These are phyloP conservation scores for Pempheris klunzingeri DNA, from an alignment of 2,797 vertebrate species.

Conservation along the genomic window DNA sequence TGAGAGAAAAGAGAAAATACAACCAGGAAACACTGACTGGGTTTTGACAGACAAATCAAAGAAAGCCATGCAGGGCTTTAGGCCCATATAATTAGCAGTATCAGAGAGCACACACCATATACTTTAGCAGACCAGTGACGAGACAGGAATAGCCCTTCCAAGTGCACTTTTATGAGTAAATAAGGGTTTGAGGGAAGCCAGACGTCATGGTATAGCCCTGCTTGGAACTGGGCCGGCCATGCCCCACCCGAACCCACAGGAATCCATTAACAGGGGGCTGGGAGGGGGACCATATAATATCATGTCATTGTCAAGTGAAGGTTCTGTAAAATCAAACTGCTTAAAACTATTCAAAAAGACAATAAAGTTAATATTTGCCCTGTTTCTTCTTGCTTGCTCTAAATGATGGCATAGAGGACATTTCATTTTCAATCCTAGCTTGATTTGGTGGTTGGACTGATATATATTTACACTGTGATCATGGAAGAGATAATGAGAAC, in stretches of 20 bases:
- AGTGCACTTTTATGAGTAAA: slow-evolving; percentile 82
- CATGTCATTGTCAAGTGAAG: background rate
- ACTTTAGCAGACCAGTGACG: slow-evolving; percentile 77
- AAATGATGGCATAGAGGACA: background rate
- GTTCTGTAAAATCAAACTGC: background rate
- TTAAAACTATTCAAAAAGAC: background rate
- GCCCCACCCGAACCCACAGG: slow-evolving; percentile 76
- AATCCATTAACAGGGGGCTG: slow-evolving; percentile 39
- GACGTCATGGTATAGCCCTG: slow-evolving; percentile 64
- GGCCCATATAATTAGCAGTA: slow-evolving; percentile 81
- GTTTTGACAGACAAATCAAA: slow-evolving; percentile 56
- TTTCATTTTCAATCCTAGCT: slow-evolving; percentile 9
- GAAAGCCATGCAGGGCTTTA: slow-evolving; percentile 26
- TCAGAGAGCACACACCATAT: slow-evolving; percentile 73
- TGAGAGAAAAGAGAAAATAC: slow-evolving; percentile 29
- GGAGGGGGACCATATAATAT: background rate
- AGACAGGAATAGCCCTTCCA: slow-evolving; percentile 80
- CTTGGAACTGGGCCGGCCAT: slow-evolving; percentile 46
- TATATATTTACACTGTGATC: background rate
- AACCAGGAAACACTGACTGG: slow-evolving; percentile 27
- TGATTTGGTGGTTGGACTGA: slow-evolving; percentile 19
- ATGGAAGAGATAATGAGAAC: slow-evolving; percentile 8
- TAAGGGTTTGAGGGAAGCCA: slow-evolving; percentile 78
- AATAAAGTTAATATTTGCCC: background rate
- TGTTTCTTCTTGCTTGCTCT: background rate